Conservation (phyloP, 2,113 vertebrate genomes). For the Corythoichthys haematopterus region DNA sequence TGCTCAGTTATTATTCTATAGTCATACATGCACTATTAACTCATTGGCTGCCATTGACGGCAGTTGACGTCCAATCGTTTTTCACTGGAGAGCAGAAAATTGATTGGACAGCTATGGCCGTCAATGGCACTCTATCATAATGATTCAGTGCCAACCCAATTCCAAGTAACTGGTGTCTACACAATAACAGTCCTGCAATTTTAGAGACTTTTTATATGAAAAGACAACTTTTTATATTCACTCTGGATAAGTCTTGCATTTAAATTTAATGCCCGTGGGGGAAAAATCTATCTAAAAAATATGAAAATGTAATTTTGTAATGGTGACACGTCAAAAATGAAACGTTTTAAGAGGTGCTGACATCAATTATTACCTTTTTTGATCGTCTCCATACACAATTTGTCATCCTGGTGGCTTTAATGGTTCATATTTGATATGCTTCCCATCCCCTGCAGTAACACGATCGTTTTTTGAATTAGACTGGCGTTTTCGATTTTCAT, state of each 20-base stretch:
- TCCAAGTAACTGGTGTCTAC: background rate
- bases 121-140: background rate
- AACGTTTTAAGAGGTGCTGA: conserved; percentile 33
- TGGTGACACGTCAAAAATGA: conserved; percentile 24
- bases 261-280: background rate
- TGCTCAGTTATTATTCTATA: background rate
- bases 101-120: background rate
- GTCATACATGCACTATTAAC: background rate
- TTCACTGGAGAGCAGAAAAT: no score
- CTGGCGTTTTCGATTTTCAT: background rate
- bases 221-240: background rate
- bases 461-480: background rate
- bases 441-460: background rate
- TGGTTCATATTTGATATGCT: conserved; percentile 1
- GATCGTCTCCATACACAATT: conserved; percentile 7
- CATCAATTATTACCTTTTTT: conserved; percentile 32
- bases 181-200: background rate
- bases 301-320: conserved; percentile 21
- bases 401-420: background rate
- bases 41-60: no score
- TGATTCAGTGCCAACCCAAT: background rate
- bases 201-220: background rate
- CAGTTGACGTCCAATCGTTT: no score
- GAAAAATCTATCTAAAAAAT: background rate
- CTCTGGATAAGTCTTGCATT: background rate